phyloP scores from a whole-genome alignment of 2,797 vertebrate species.

The Alca torda region DNA sequence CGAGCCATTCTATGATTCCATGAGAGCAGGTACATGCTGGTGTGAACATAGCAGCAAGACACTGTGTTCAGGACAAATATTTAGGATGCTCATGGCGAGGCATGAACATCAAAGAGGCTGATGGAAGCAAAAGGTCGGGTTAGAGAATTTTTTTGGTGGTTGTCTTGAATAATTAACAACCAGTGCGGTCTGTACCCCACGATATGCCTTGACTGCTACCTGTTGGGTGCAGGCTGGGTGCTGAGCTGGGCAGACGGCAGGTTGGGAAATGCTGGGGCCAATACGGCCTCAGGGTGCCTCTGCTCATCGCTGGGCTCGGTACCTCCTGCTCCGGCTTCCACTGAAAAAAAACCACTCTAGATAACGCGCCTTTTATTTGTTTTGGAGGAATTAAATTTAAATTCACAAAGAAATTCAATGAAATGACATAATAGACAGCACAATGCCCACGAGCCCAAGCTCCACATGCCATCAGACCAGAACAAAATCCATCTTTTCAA shows the following conservation, averaged over 20 bases:
- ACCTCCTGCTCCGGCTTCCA: background rate
- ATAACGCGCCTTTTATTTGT: constrained; percentile 9
- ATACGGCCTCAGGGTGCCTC: background rate
- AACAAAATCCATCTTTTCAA: background rate
- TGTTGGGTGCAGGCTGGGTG: background rate
- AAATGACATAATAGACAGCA: background rate
- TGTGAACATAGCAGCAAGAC: background rate
- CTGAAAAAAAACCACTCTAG: background rate
- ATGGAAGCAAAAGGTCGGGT: background rate
- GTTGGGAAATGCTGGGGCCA: background rate
- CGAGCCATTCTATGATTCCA: too few species aligned
- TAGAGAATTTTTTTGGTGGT: background rate
- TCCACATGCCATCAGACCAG: background rate
- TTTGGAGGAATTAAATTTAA: constrained; percentile 36
- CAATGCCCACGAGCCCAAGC: background rate
- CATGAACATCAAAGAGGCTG: background rate
- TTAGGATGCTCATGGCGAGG: background rate
- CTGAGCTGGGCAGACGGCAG: background rate
- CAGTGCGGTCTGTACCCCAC: background rate
- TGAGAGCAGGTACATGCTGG: background rate
- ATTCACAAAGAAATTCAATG: constrained; percentile 20
- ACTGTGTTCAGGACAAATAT: background rate
- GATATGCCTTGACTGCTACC: fast-evolving
- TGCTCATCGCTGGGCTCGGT: background rate
- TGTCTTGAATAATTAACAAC: too few species aligned